Conservation (phyloP, 2,113 vertebrate species). For the sheep (Ovis aries) region ARS-UI_Ramb_v3.0 NC_056073.1:46020001-46020500, state of each 20-base stretch:
- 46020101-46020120: not conserved
- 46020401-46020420: slow-evolving; percentile 48
- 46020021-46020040: not conserved
- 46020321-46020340: not conserved
- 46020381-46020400: slow-evolving; percentile 62
- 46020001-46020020: not conserved
- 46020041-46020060: not conserved
- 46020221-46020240: slow-evolving; percentile 57
- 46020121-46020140: not conserved
- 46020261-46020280: slow-evolving; percentile 66
- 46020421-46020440: slow-evolving; percentile 69
- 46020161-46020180: slow-evolving; percentile 16
- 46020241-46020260: slow-evolving; percentile 61
- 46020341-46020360: slow-evolving; percentile 44
- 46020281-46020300: slow-evolving; percentile 38
- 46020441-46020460: slow-evolving; percentile 61
- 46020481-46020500: slow-evolving; percentile 60
- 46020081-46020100: not conserved
- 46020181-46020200: slow-evolving; percentile 63
- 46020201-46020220: slow-evolving; percentile 34
- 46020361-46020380: slow-evolving; percentile 43
- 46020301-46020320: not conserved
- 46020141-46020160: slow-evolving; percentile 48
- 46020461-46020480: slow-evolving; percentile 67
- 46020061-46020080: not conserved